phyloP scores from a whole-genome alignment of 2,888 invertebrate genomes.

The Phalera bucephala region DNA sequence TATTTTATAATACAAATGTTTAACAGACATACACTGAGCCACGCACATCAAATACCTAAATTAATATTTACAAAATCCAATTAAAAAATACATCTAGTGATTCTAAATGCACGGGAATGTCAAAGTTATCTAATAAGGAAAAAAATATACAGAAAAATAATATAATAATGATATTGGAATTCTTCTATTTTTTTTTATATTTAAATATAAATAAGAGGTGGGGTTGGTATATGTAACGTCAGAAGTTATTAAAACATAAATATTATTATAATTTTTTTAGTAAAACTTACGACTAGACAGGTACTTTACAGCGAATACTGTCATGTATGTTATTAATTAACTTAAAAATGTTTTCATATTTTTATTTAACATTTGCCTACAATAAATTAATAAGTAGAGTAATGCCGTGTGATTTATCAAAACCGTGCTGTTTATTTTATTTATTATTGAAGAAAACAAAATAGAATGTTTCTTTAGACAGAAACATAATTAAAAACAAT shows the following conservation, averaged over 20 bases:
- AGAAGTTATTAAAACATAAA: conserved; percentile 38
- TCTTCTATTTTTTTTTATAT: conserved; percentile 17
- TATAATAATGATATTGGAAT: conserved; percentile 19
- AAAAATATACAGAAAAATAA: conserved; percentile 15
- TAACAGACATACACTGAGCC: conserved; percentile 32
- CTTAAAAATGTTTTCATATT: conserved; percentile 23
- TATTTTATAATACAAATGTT: conserved; percentile 3
- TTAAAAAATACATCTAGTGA: conserved; percentile 36
- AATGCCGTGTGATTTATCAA: conserved; percentile 8
- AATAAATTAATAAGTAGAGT: conserved; percentile 35
- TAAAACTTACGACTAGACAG: conserved; percentile 77
- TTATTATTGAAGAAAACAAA: background rate
- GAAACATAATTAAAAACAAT: no score
- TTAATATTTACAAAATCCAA: conserved; percentile 43
- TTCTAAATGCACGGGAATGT: conserved; percentile 74
- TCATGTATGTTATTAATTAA: conserved; percentile 37
- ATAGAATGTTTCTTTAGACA: no score
- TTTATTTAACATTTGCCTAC: conserved; percentile 10
- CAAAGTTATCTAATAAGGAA: conserved; percentile 28
- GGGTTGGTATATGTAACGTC: conserved; percentile 35
- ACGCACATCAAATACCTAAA: conserved; percentile 34
- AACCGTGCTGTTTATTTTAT: no score
- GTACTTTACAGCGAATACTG: conserved; percentile 80
- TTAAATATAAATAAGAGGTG: conserved; percentile 52
- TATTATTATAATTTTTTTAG: conserved; percentile 33